These are phyloP conservation scores for Maniola jurtina DNA, from an alignment of 1,140 invertebrate genomes.

Conservation along the genomic window DNA sequence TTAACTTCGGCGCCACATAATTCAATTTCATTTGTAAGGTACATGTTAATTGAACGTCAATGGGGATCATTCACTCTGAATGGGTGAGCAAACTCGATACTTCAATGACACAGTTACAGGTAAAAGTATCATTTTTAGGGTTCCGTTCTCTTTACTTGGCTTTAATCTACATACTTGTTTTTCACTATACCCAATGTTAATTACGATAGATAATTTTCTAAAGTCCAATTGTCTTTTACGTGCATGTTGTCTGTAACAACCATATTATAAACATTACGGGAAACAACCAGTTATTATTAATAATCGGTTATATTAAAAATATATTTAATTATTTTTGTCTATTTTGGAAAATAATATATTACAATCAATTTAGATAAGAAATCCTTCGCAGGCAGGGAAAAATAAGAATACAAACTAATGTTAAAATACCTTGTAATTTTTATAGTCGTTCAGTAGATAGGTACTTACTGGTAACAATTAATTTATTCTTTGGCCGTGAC, in stretches of 20 bases:
- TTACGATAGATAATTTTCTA: no score
- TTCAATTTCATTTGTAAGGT: background rate
- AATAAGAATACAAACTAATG: no score
- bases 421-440: no score
- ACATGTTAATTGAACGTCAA: slow-evolving; percentile 2
- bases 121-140: background rate
- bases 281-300: background rate
- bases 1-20: slow-evolving; percentile 11
- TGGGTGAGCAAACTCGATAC: slow-evolving; percentile 12
- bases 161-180: no score
- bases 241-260: no score
- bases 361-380: no score
- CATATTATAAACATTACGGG: no score
- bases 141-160: background rate
- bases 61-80: slow-evolving; percentile 6
- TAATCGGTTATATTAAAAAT: background rate
- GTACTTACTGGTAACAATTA: background rate
- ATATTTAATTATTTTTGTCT: background rate
- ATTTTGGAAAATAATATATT: no score
- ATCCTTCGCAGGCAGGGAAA: no score
- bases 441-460: no score
- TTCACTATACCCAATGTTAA: no score
- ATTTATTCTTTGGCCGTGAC: background rate
- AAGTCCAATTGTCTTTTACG: no score
- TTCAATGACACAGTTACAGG: slow-evolving; percentile 3